phyloP scores from a whole-genome alignment of 2,797 vertebrate species.

The Galagoides demidoff region DNA sequence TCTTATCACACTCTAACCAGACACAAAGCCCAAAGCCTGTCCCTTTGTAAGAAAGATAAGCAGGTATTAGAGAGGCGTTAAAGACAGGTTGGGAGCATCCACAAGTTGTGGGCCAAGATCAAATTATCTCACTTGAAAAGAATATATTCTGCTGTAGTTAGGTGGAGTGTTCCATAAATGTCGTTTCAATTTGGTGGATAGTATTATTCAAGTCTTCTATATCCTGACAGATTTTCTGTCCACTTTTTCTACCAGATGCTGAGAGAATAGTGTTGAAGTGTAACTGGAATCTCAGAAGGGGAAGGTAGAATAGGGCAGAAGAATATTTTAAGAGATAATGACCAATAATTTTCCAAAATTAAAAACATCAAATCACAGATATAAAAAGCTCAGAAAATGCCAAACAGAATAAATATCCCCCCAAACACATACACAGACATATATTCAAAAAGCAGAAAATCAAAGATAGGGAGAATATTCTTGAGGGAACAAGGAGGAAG shows the following conservation, averaged over 20 bases:
- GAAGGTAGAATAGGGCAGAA: background rate
- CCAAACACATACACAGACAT: background rate
- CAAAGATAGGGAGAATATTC: background rate
- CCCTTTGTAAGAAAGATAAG: background rate
- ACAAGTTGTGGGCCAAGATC: background rate
- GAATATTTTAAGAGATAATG: background rate
- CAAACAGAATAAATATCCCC: background rate
- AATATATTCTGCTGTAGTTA: background rate
- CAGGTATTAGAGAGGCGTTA: background rate
- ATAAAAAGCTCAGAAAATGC: background rate
- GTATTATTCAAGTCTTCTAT: background rate
- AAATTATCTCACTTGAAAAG: background rate
- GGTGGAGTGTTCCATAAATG: background rate
- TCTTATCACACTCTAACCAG: background rate
- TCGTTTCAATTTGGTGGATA: background rate
- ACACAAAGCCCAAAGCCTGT: too few species aligned
- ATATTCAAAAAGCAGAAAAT: background rate
- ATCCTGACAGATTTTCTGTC: background rate
- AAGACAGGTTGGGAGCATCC: background rate
- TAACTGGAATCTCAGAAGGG: background rate
- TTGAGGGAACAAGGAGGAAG: background rate
- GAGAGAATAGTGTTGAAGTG: background rate
- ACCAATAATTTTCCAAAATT: background rate
- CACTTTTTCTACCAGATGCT: background rate
- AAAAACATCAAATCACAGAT: constrained; percentile 6